Evolutionary conservation across 2,888 invertebrate species (phyloP).

Genomic region (Chrysina gloriosa): DNA sequence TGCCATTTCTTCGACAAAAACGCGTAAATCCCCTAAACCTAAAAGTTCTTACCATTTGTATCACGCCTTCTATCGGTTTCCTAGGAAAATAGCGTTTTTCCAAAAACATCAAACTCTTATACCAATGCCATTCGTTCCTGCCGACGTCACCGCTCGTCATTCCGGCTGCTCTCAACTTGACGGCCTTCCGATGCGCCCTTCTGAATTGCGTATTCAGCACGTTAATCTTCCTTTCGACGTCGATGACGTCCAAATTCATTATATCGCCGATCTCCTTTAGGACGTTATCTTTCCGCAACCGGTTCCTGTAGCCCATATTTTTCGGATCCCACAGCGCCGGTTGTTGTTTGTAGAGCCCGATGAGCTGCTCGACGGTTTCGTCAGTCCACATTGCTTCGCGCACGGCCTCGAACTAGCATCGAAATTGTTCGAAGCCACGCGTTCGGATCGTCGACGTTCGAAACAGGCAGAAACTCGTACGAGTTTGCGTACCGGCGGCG

Average conservation of each 20-base stretch:
- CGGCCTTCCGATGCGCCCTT: conserved; percentile 22
- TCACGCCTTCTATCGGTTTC: neutral
- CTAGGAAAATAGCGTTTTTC: conserved; percentile 11
- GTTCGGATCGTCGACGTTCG: conserved; percentile 2
- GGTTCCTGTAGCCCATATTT: conserved; percentile 15
- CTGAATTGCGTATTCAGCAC: conserved; percentile 34
- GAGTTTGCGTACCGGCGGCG: neutral
- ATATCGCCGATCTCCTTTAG: neutral
- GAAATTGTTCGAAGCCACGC: conserved; percentile 1
- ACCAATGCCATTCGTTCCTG: conserved; percentile 14
- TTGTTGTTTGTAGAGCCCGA: conserved; percentile 9
- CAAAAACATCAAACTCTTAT: conserved; percentile 30
- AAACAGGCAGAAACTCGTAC: conserved; percentile 27
- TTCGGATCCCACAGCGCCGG: conserved; percentile 25
- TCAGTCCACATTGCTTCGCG: conserved; percentile 31
- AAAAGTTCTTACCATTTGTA: neutral
- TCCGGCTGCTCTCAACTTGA: conserved; percentile 6
- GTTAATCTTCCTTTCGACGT: conserved; percentile 30
- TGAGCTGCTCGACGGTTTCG: conserved; percentile 13
- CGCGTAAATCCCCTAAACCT: neutral
- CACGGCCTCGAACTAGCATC: conserved; percentile 3
- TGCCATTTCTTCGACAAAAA: too few relatives aligned
- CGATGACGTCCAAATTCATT: conserved; percentile 20
- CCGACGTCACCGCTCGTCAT: conserved; percentile 13
- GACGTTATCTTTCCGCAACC: conserved; percentile 8